phyloP scores from a whole-genome alignment of 2,888 invertebrate species.

The Alsophila aescularia region DNA sequence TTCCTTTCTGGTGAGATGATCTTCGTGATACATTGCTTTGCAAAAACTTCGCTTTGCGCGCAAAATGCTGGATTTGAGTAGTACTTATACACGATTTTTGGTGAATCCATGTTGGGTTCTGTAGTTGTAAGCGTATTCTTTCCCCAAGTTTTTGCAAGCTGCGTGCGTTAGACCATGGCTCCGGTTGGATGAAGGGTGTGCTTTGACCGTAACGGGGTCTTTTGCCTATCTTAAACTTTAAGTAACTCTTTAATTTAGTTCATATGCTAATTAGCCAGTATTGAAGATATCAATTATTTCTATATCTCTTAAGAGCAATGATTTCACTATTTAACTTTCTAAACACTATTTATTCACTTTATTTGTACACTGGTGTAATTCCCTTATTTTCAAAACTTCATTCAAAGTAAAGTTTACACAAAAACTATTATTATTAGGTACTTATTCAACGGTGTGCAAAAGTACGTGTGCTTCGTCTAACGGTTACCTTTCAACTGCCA shows the following conservation, averaged over 20 bases:
- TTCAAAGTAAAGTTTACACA: not conserved
- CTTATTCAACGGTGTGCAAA: constrained; percentile 17
- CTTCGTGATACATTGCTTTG: constrained; percentile 44
- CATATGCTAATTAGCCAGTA: too few species aligned
- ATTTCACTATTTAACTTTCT: not conserved
- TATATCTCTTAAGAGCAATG: not conserved
- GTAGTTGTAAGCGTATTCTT: constrained; percentile 54
- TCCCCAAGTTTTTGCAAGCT: constrained; percentile 45
- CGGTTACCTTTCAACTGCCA: constrained; percentile 71
- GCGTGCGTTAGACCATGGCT: constrained; percentile 47
- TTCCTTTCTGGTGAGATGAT: constrained; percentile 59
- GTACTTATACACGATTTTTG: constrained; percentile 85
- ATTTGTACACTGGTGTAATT: too few species aligned
- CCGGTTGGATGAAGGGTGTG: constrained; percentile 53
- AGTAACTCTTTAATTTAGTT: too few species aligned
- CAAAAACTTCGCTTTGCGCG: constrained; percentile 87
- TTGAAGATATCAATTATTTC: not conserved
- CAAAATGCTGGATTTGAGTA: constrained; percentile 93
- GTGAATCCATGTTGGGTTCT: constrained; percentile 68
- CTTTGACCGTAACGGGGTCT: constrained; percentile 54
- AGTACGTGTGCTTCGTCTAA: constrained; percentile 51
- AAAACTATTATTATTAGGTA: constrained; percentile 20
- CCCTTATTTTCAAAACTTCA: not conserved
- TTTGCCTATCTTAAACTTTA: constrained; percentile 10
- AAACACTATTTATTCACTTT: not conserved